These are phyloP conservation scores for Apostichopus californicus DNA, from an alignment of 35 echinoderm and acorn worm species.

Conservation along the genomic window DNA sequence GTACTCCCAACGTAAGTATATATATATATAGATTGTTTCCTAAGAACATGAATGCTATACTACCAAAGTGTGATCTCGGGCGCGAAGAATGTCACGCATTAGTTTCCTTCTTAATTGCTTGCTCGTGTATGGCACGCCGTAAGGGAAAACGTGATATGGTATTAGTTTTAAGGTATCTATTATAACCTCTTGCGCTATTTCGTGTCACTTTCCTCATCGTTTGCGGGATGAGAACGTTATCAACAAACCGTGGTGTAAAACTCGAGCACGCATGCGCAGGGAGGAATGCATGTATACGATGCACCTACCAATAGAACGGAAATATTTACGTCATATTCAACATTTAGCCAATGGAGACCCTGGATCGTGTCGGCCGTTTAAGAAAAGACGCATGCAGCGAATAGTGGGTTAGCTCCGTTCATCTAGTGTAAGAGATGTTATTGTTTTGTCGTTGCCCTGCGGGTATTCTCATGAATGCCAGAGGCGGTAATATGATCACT, in stretches of 20 bases:
- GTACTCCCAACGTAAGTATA: too few relatives aligned
- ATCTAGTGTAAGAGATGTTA: constrained; percentile 28
- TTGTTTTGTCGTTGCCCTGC: constrained; percentile 32
- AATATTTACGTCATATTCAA: constrained; percentile 30
- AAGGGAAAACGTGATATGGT: not conserved
- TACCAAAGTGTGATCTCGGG: not conserved
- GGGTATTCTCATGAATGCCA: not conserved
- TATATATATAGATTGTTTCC: too few relatives aligned
- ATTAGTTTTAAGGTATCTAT: not conserved
- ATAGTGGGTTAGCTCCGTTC: constrained; percentile 6
- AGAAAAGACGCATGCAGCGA: constrained; percentile 7
- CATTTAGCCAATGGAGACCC: constrained; percentile 12
- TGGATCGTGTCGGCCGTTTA: not conserved
- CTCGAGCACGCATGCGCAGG: constrained; percentile 5
- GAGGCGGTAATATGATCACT: constrained; percentile 12
- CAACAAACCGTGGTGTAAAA: not conserved
- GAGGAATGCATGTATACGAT: not conserved
- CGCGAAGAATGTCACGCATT: not conserved
- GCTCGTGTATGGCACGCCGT: constrained; percentile 14
- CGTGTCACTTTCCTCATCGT: too few relatives aligned
- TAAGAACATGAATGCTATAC: not conserved
- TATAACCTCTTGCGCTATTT: too few relatives aligned
- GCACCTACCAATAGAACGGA: not conserved
- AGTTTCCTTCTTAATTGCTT: constrained; percentile 21
- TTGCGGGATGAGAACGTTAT: not conserved